A percentile compares a stretch with the other conserved stretches of the same genome.
phyloP scores from a whole-genome alignment of 1,140 invertebrate species.

The Dreissena polymorpha region DNA sequence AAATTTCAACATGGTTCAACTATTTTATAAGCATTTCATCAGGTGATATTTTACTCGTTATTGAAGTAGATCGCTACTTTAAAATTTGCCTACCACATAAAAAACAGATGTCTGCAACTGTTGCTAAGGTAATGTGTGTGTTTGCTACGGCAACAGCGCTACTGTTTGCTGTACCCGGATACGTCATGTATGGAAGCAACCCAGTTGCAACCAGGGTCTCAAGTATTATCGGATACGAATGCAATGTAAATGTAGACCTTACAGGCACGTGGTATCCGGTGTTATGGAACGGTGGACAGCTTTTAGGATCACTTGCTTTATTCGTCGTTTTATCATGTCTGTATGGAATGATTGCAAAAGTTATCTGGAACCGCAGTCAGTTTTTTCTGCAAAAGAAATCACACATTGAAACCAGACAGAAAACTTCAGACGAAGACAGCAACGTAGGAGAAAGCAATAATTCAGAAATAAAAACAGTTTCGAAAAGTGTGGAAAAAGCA shows the following conservation, averaged over 20 bases:
- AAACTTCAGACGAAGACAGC: background rate
- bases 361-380: background rate
- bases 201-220: background rate
- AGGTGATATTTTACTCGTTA: background rate
- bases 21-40: slow-evolving; percentile 13
- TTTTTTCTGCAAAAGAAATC: background rate
- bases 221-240: slow-evolving; percentile 6
- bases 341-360: background rate
- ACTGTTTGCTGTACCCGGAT: background rate
- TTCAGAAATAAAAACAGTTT: background rate
- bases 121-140: background rate
- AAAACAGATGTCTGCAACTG: background rate
- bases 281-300: background rate
- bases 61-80: slow-evolving; percentile 1
- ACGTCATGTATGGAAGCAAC: background rate
- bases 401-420: background rate
- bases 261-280: background rate
- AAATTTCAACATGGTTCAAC: background rate
- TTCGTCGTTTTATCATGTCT: background rate
- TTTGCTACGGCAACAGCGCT: background rate
- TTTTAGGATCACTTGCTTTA: too few relatives aligned
- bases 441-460: background rate
- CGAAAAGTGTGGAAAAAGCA: background rate
- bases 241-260: background rate
- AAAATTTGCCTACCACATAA: background rate